phyloP scores from a whole-genome alignment of 37 sponge, comb jelly and placozoan species.

The Beroe ovata region DNA sequence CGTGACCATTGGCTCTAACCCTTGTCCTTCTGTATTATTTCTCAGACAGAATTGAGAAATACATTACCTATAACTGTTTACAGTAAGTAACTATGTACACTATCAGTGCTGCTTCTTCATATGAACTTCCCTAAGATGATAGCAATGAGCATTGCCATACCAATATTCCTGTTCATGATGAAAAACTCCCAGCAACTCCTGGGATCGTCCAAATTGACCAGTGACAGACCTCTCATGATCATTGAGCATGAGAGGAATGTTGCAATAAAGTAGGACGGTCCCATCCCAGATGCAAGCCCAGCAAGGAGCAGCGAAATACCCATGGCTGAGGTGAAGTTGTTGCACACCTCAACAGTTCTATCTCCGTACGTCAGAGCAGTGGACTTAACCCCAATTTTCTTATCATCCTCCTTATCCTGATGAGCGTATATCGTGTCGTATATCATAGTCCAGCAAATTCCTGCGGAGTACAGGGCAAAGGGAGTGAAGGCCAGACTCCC shows the following conservation, averaged over 20 bases:
- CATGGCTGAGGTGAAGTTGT: constrained; percentile 64
- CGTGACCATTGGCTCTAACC: too few relatives aligned
- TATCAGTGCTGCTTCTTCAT: too few relatives aligned
- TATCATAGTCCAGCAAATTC: constrained; percentile 73
- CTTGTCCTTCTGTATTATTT: too few relatives aligned
- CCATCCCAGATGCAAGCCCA: constrained; percentile 52
- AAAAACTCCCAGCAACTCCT: constrained; percentile 70
- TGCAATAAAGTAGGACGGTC: constrained; percentile 42
- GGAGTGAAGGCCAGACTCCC: constrained; percentile 68
- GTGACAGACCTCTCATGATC: constrained; percentile 38
- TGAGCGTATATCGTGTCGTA: constrained; percentile 79
- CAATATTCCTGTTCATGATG: constrained; percentile 68
- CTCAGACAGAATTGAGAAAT: too few relatives aligned
- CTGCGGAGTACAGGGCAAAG: constrained; percentile 71
- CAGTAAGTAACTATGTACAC: too few relatives aligned
- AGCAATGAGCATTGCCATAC: constrained; percentile 68
- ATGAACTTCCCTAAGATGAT: constrained; percentile 66
- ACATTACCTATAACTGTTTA: too few relatives aligned
- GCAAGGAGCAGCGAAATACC: constrained; percentile 51
- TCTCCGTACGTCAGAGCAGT: constrained; percentile 73
- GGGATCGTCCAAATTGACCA: constrained; percentile 69
- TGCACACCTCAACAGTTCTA: constrained; percentile 57
- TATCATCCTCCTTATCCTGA: constrained; percentile 76
- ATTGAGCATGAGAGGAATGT: not conserved
- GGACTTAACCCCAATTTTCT: constrained; percentile 70